Evolutionary conservation across 1,140 invertebrate genomes (phyloP).

Genomic region (Zaprionus ornatus): DNA sequence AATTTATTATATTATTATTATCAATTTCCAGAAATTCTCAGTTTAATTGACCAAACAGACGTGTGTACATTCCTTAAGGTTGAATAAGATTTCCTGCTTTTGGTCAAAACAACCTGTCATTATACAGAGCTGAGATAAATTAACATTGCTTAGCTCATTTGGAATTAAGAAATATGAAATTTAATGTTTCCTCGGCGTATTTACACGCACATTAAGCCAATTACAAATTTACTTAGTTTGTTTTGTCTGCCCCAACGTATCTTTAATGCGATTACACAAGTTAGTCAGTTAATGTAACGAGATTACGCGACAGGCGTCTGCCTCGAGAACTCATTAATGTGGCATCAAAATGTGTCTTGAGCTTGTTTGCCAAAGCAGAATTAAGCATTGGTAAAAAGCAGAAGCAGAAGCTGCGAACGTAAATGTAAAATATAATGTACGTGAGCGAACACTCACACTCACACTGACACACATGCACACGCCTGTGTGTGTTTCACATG

Average conservation of each 20-base stretch:
- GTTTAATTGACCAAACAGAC: too few species aligned
- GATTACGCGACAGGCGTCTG: slow-evolving; percentile 37
- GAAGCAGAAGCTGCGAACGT: slow-evolving; percentile 56
- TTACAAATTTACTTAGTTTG: slow-evolving; percentile 13
- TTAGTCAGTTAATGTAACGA: slow-evolving; percentile 33
- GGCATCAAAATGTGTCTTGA: slow-evolving; percentile 63
- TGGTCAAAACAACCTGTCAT: too few species aligned
- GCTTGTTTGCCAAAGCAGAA: slow-evolving; percentile 66
- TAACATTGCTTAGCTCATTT: not conserved
- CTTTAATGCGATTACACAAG: slow-evolving; percentile 18
- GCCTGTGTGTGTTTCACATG: slow-evolving; percentile 38
- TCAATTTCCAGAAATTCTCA: too few species aligned
- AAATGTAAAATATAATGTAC: slow-evolving; percentile 64
- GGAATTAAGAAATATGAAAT: not conserved
- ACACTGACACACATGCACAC: slow-evolving; percentile 14
- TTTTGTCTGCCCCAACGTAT: not conserved
- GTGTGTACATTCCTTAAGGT: too few species aligned
- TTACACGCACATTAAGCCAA: not conserved
- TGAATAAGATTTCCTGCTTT: too few species aligned
- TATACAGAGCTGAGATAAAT: not conserved
- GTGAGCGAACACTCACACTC: not conserved
- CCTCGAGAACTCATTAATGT: slow-evolving; percentile 72
- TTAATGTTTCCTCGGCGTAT: not conserved
- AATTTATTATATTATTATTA: too few species aligned
- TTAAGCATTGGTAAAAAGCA: slow-evolving; percentile 57